Base-by-base conservation (phyloP, 1,140 invertebrate genomes). In the Neomicropteryx cornuta region DNA sequence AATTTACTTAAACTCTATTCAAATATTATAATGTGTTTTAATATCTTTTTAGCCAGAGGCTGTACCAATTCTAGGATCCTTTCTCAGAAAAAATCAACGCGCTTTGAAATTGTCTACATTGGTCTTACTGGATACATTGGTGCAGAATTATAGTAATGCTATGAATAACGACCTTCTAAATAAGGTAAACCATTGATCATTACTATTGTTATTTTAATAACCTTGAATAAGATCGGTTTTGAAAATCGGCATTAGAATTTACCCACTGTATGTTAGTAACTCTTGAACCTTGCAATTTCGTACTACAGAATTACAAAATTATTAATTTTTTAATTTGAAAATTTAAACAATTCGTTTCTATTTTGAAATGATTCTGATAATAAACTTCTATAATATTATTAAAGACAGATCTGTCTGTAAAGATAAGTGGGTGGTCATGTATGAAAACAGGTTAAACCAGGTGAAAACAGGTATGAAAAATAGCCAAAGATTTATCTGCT, bases 41-140 rank as follows among this genome's bases (percentile, higher is more conserved):
- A 10, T 8, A 14, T 32, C 5, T 47, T 56, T 66, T 20, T 56
- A 84, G 77, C 72, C 75, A 43, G 89, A 97, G 52, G 87, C 86
- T 10, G 76, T 97, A 46, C 88, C 91, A 16, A 83, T 96, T 42
- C 68, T 97, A 18, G 89, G 92, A 5, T 87, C 90, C 4, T 98
- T 99, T 54, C 64, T 98, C 32, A 74, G 95, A 24, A 98, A 99
- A 66, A 99, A 99, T 69, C 93, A 98, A 58, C 73, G 96, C 44
- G 88, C 92, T 17, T 63, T 99, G 14, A 96, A 97, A 66, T 62
- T 99, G 4, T 82, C 83, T 33, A 96, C 95, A 1, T 62, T 99
- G 4, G 81, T 84, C 24, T 72, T 98, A 34, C 64, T 99, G 5
- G 91, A 97, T 53, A 91, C 89, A 11, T 67, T 98, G 20, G 81